Percentiles rank a stretch among this genome's conserved stretches.
Conservation (phyloP, 1,140 invertebrate genomes). For the Paraescarpia echinospica region DNA sequence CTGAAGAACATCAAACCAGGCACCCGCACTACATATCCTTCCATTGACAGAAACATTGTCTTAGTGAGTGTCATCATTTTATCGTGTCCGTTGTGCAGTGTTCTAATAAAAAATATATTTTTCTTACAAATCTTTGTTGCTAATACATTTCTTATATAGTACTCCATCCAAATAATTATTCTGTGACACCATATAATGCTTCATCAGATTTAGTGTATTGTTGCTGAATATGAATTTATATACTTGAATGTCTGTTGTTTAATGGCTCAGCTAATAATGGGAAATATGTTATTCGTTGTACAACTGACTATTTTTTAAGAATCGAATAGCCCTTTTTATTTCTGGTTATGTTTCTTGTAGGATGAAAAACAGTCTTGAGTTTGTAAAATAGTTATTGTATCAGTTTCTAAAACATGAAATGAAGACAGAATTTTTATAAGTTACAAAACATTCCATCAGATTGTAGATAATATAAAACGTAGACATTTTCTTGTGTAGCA, state of each 20-base stretch:
- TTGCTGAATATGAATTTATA: neutral
- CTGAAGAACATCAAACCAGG: constrained; percentile 17
- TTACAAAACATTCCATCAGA: too few relatives aligned
- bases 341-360: neutral
- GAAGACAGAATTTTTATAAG: too few relatives aligned
- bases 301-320: neutral
- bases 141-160: too few relatives aligned
- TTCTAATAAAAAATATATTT: neutral
- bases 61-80: neutral
- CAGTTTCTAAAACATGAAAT: too few relatives aligned
- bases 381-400: neutral
- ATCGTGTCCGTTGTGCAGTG: neutral
- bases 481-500: too few relatives aligned
- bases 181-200: too few relatives aligned
- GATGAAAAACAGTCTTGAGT: neutral
- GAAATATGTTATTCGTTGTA: neutral
- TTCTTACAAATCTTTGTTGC: too few relatives aligned
- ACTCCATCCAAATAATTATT: too few relatives aligned
- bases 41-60: neutral
- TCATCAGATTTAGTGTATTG: too few relatives aligned
- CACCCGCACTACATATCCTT: neutral
- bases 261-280: too few relatives aligned
- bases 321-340: neutral
- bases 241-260: neutral
- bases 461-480: too few relatives aligned